Base-by-base conservation (phyloP, 2,113 vertebrate genomes). In the Gopherus flavomarginatus region DNA sequence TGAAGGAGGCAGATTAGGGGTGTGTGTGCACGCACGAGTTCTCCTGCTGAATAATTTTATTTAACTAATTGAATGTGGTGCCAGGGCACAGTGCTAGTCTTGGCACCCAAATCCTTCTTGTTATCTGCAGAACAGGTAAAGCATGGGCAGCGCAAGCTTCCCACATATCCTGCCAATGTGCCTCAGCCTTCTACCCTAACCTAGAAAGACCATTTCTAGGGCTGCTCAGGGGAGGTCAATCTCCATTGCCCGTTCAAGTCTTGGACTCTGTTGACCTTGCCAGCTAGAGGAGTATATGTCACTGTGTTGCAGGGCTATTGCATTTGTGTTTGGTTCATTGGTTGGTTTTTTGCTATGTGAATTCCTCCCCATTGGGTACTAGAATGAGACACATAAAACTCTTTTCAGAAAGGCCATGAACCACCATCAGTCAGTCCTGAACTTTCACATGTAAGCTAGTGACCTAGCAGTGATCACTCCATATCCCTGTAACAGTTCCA, bases 321-420 rank as follows among this genome's bases (percentile, higher is more conserved):
- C 13, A 81, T 78, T 31, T 85, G 56, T 52, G 38, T 19, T 53
- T 90, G 56, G 26, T 22, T 11, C 22, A 4, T 75, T 75, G 72
- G 38, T 22, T 24, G 21, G 5, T 5, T 0, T 57, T 93, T 91
- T 92, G 7, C 24, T 92, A 78, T 24, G 11, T 31, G 84, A 53
- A 53, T 83, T 50, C 10, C 21, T 31, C 38, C 19, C 62, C 22
- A 44, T 11, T 65, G 21, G 57, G 62, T 83, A 52, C 78, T 44
- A 59, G n/a, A 59, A 59, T 26, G 0, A 0, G 77, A 54, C 72
- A 3, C 35, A 62, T 0, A 0, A 35, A 86, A 31, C 19, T 85
- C 31, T 11, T 19, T 2, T 85, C 38, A n/a, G 72, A 92, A 85
- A 24, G 7, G 35, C 86, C 24, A 42, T 79, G 27, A 89, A 44